Evolutionary conservation across 2,888 invertebrate genomes (phyloP), one percentile per base, ranked within the genome.

Genomic region (Mycalesis mineus): DNA sequence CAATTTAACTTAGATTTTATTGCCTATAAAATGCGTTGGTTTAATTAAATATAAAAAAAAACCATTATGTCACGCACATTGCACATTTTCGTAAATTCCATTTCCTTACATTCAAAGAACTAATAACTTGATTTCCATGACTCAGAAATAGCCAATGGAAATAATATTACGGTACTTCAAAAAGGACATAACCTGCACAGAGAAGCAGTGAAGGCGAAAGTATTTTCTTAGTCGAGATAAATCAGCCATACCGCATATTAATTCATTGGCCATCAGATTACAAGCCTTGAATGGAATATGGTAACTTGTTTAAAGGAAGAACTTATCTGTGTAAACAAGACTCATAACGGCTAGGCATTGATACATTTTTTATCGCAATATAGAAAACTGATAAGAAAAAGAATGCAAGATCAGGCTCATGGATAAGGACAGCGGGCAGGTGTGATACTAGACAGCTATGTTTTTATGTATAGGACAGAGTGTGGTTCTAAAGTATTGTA

Each of bases 281-380:
- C 45, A 29, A 60, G 44, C 62, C 62, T 62, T 65, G 60, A 57
- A 55, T 59, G 47, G 29, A 55, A 51, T 58, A 58, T 60, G 60
- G 57, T 45, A 65, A 57, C 60, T 52, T 58, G 62, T 59, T 63
- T 57, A 62, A 62, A 63, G 62, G 62, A 65, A 61, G 60, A 63
- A 60, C 37, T 54, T 31, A 47, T 31, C 9, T 9, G 9, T 36
- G 36, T 14, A 29, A 29, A 29, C 5, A 8, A n/a, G 11, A 7
- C 47, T 57, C 44, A 33, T 55, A 17, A 42, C 44, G 57, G 61
- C 60, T 48, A 55, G 41, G 51, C 29, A 29, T 40, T 11, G 11
- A 40, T 40, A 29, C 22, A 50, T 8, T 39, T 51, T 29, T 40
- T 31, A 13, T 17, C 15, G 15, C 7, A 14, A 45, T 8, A 14